Percentiles rank a stretch among this genome's conserved stretches.
Evolutionary conservation across 2,888 invertebrate genomes (phyloP).

Genomic region (Galerucella nymphaeae): DNA sequence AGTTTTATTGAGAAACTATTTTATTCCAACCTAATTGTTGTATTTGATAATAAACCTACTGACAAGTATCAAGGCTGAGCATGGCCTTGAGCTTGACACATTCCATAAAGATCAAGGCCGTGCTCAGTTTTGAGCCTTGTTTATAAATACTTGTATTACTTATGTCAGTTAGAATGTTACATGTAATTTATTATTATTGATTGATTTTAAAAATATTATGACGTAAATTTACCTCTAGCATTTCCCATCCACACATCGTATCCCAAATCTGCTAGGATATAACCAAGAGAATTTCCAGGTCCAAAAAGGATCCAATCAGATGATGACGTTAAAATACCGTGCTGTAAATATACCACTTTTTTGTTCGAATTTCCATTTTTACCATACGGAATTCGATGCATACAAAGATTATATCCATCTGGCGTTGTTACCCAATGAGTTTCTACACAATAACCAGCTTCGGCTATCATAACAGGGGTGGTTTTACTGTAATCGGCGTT

Average conservation of each 20-base stretch:
- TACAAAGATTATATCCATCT: conserved; percentile 69
- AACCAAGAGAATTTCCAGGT: conserved; percentile 61
- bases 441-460: conserved; percentile 65
- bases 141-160: too few relatives aligned
- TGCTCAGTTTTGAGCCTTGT: too few relatives aligned
- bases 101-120: too few relatives aligned
- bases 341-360: conserved; percentile 65
- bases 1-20: too few relatives aligned
- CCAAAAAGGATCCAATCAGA: conserved; percentile 69
- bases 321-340: conserved; percentile 68
- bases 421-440: conserved; percentile 63
- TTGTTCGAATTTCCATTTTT: conserved; percentile 46
- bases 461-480: conserved; percentile 57
- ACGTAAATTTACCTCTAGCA: conserved; percentile 46
- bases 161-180: too few relatives aligned
- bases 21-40: too few relatives aligned
- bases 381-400: conserved; percentile 69
- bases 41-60: too few relatives aligned
- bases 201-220: conserved; percentile 19
- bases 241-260: conserved; percentile 58
- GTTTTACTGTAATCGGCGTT: neutral
- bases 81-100: too few relatives aligned
- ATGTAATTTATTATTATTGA: too few relatives aligned
- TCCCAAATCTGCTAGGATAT: conserved; percentile 53
- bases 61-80: too few relatives aligned